Percentiles rank a stretch among this genome's conserved stretches.
Evolutionary conservation across 2,113 vertebrate species (phyloP).

Genomic region (Cryptotis parvus): DNA sequence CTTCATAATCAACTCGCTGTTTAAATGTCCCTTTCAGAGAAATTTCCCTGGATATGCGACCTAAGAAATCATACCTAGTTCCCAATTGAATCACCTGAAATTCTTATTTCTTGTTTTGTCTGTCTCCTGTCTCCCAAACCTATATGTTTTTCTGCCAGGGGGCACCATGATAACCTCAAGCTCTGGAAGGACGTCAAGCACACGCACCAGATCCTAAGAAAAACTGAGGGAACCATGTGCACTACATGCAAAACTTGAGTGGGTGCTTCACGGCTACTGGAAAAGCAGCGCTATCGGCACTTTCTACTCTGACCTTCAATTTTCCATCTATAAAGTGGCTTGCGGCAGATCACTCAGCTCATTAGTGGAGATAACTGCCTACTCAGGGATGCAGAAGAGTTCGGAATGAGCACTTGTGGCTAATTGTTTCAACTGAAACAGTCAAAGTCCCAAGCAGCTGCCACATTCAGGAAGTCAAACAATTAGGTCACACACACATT

Average conservation of each 20-base stretch:
- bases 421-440: constrained; percentile 67
- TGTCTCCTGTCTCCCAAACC: background rate
- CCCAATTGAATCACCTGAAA: background rate
- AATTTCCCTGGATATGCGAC: background rate
- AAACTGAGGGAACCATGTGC: background rate
- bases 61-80: background rate
- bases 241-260: background rate
- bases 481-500: constrained; percentile 69
- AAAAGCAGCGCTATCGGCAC: background rate
- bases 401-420: background rate
- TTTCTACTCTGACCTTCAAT: constrained; percentile 48
- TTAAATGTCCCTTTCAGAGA: background rate
- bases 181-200: constrained; percentile 30
- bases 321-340: constrained; percentile 21
- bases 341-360: constrained; percentile 58
- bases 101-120: background rate
- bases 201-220: constrained; percentile 11
- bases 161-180: background rate
- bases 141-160: background rate
- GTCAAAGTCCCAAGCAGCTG: constrained; percentile 54
- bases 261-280: background rate
- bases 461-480: constrained; percentile 61
- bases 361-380: constrained; percentile 45
- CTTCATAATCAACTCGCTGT: background rate
- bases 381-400: background rate